phyloP scores from a whole-genome alignment of 1,140 invertebrate species.

The Choristoneura fumiferana region DNA sequence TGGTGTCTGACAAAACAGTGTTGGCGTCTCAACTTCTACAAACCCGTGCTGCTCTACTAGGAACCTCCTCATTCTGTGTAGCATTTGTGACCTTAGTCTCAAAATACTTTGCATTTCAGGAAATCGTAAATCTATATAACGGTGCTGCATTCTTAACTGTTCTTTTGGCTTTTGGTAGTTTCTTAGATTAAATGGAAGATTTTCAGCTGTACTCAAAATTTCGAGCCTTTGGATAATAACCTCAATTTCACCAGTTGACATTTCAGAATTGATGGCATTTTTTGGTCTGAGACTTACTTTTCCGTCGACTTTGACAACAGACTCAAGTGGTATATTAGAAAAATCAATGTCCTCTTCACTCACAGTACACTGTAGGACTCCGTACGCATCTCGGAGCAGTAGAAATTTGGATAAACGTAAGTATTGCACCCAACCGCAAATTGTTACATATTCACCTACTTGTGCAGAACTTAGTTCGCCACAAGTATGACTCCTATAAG shows the following conservation, averaged over 20 bases:
- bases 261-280: constrained; percentile 83
- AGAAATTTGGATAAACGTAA: constrained; percentile 90
- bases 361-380: constrained; percentile 88
- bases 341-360: constrained; percentile 75
- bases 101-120: constrained; percentile 91
- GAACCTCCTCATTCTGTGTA: constrained; percentile 92
- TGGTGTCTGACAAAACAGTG: constrained; percentile 93
- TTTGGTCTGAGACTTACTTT: constrained; percentile 80
- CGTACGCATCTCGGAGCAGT: constrained; percentile 91
- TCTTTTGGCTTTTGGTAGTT: constrained; percentile 90
- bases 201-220: constrained; percentile 84
- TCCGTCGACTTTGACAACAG: constrained; percentile 81
- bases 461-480: constrained; percentile 86
- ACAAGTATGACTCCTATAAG: constrained; percentile 88
- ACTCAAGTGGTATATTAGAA: constrained; percentile 80
- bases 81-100: constrained; percentile 86
- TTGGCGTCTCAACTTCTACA: constrained; percentile 97
- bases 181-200: constrained; percentile 87
- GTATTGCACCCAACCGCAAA: constrained; percentile 95
- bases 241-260: constrained; percentile 93
- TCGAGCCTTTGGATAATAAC: constrained; percentile 84
- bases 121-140: constrained; percentile 88
- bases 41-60: constrained; percentile 89
- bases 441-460: constrained; percentile 85
- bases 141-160: constrained; percentile 88